Evolutionary conservation across 2,113 vertebrate genomes (phyloP).

Genomic region (Amphilophus citrinellus): DNA sequence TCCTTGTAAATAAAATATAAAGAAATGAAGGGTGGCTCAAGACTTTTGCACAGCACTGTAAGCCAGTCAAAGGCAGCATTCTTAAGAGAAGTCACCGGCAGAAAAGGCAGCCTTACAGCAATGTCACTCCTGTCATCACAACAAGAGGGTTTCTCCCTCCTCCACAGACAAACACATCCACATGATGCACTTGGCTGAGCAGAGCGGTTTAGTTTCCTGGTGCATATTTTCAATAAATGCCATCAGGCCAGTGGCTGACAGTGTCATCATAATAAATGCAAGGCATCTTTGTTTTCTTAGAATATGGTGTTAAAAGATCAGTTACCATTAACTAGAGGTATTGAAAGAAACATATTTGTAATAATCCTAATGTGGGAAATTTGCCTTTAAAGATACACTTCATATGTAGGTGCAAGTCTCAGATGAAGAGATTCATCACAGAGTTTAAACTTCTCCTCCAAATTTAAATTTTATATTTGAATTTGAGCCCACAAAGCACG

Average conservation of each 20-base stretch:
- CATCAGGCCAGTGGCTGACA: conserved; percentile 25
- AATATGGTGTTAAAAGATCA: conserved; percentile 9
- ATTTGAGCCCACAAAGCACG: background rate
- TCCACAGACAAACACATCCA: conserved; percentile 47
- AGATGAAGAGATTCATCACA: background rate
- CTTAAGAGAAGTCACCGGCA: conserved; percentile 6
- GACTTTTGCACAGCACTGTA: background rate
- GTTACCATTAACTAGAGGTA: background rate
- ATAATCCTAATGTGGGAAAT: background rate
- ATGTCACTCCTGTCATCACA: conserved; percentile 64
- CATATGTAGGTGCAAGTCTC: background rate
- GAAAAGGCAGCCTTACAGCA: conserved; percentile 50
- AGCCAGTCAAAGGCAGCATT: conserved; percentile 35
- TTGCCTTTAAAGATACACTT: background rate
- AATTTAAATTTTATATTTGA: background rate
- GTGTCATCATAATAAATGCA: conserved; percentile 19
- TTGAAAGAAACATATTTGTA: background rate
- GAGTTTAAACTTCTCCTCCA: background rate
- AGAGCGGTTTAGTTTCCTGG: conserved; percentile 39
- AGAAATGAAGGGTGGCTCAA: background rate
- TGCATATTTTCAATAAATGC: conserved; percentile 3
- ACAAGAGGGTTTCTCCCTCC: conserved; percentile 39
- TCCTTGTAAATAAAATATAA: background rate
- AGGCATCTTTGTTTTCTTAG: background rate
- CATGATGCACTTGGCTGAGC: conserved; percentile 43